A percentile compares a stretch with the other conserved stretches of the same genome.
Evolutionary conservation across 2,797 vertebrate genomes (phyloP).

Genomic region (Poeciliopsis paucimaculata): DNA sequence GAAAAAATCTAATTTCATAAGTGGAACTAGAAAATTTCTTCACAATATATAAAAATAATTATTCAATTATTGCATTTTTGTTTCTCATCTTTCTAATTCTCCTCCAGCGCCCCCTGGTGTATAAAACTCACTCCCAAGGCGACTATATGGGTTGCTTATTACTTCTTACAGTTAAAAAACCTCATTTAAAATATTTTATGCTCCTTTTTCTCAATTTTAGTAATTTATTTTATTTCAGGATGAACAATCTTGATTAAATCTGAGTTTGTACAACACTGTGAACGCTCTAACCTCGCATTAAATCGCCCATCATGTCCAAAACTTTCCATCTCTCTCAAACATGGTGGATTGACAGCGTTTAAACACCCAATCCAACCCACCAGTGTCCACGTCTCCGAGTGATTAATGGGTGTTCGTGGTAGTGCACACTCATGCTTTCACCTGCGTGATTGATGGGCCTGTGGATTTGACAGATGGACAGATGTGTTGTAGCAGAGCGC

Average conservation of each 20-base stretch:
- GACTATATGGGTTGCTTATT: too few relatives aligned
- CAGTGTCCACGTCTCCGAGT: conserved; percentile 46
- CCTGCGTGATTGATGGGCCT: conserved; percentile 66
- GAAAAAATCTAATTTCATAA: too few relatives aligned
- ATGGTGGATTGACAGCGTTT: conserved; percentile 19
- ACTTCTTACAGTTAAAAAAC: background rate
- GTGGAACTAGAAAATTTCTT: too few relatives aligned
- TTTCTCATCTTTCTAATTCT: too few relatives aligned
- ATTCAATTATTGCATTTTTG: too few relatives aligned
- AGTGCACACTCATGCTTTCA: conserved; percentile 57
- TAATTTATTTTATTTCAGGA: background rate
- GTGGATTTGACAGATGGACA: conserved; percentile 62
- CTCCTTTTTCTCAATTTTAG: background rate
- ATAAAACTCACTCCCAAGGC: too few relatives aligned
- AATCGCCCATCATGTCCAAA: conserved; percentile 7
- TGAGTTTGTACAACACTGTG: background rate
- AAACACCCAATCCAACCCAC: conserved; percentile 19
- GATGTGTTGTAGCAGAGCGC: conserved; percentile 54
- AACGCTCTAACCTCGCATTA: background rate
- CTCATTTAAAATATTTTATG: background rate
- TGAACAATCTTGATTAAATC: background rate
- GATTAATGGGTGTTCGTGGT: conserved; percentile 67
- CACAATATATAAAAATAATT: too few relatives aligned
- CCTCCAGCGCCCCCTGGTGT: too few relatives aligned
- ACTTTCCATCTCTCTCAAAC: conserved; percentile 5